These are phyloP conservation scores for Anthopleura xanthogrammica DNA, from an alignment of 92 coral and sea anemone species.

Conservation along the genomic window DNA sequence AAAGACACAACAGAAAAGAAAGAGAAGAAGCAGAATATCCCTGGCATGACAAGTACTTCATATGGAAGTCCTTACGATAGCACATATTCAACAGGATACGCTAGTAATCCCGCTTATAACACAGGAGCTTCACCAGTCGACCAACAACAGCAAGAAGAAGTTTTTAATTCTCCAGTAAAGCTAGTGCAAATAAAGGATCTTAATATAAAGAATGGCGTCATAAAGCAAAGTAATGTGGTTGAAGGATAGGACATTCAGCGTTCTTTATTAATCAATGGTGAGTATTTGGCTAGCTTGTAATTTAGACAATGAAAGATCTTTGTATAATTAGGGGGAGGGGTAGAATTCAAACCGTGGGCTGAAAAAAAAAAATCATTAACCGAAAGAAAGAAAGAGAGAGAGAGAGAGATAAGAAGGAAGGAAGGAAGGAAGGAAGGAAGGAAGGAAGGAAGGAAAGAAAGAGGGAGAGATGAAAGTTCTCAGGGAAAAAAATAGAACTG, in stretches of 20 bases:
- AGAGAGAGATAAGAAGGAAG: neutral
- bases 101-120: neutral
- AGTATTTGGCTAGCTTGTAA: neutral
- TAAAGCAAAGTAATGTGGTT: slow-evolving; percentile 50
- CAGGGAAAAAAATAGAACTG: no score
- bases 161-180: slow-evolving; percentile 54
- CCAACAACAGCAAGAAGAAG: neutral
- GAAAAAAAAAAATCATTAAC: no score
- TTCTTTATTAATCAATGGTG: neutral
- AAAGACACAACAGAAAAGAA: slow-evolving; percentile 1
- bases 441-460: neutral
- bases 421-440: neutral
- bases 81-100: neutral
- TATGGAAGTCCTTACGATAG: neutral
- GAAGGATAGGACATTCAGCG: slow-evolving; percentile 33
- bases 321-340: no score
- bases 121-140: neutral
- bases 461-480: neutral
- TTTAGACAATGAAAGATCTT: no score
- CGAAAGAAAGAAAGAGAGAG: no score
- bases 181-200: slow-evolving; percentile 66
- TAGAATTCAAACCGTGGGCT: no score
- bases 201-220: slow-evolving; percentile 62
- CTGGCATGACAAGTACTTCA: neutral
- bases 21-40: slow-evolving; percentile 26